Evolutionary conservation across 1,140 invertebrate genomes (phyloP).

Genomic region (Leptinotarsa lineolata): DNA sequence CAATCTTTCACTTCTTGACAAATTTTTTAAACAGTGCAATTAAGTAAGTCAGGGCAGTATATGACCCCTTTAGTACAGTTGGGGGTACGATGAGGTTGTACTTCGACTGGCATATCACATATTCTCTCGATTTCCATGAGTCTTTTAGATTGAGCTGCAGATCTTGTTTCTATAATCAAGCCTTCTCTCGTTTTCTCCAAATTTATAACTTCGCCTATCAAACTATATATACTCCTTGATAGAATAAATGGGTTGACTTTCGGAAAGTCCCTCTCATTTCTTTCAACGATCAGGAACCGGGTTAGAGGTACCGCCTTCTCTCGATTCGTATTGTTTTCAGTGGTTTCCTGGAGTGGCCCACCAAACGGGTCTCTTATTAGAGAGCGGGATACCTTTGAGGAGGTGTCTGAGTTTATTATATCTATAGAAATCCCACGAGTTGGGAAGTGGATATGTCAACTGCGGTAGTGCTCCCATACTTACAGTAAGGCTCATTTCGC

Average conservation of each 20-base stretch:
- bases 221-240: neutral
- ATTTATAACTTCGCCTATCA: neutral
- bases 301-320: no score
- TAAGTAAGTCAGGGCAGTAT: neutral
- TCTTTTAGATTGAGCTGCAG: neutral
- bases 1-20: neutral
- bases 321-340: no score
- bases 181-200: neutral
- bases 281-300: conserved; percentile 7
- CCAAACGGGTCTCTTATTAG: no score
- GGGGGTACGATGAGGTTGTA: neutral
- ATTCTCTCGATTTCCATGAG: neutral
- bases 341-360: no score
- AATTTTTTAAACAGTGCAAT: neutral
- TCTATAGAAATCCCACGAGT: no score
- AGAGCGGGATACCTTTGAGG: no score
- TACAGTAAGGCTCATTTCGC: no score
- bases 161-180: neutral
- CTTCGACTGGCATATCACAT: neutral
- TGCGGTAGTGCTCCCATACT: no score
- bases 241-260: neutral
- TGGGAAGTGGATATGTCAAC: no score
- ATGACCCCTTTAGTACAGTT: neutral
- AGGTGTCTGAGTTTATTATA: no score
- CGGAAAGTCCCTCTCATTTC: neutral